phyloP scores from a whole-genome alignment of 1,140 invertebrate genomes.

The Nasonia giraulti region DNA sequence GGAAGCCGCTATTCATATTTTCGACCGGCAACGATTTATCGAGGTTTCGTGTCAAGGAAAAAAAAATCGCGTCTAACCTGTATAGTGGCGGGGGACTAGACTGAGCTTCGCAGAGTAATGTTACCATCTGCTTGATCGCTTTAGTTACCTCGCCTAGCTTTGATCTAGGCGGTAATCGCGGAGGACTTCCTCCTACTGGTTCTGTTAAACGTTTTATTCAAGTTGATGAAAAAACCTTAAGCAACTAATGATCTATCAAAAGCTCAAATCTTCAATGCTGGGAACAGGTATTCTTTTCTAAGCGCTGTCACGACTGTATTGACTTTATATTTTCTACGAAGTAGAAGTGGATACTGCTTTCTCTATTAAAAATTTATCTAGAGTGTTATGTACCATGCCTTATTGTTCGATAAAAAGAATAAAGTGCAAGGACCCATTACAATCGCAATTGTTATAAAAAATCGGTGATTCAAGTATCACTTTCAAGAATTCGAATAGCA shows the following conservation, averaged over 20 bases:
- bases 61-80: constrained; percentile 73
- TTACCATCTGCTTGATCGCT: constrained; percentile 67
- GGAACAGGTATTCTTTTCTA: constrained; percentile 4
- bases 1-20: neutral
- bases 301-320: neutral
- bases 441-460: too few relatives aligned
- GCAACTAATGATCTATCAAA: neutral
- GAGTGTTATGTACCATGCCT: neutral
- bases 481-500: too few relatives aligned
- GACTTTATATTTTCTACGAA: neutral
- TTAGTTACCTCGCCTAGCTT: constrained; percentile 72
- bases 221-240: neutral
- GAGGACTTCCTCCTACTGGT: constrained; percentile 77
- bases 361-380: neutral
- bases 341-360: neutral
- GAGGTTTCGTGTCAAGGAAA: neutral
- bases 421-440: too few relatives aligned
- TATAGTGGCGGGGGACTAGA: constrained; percentile 78
- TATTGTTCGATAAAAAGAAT: neutral
- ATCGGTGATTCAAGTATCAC: too few relatives aligned
- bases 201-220: constrained; percentile 68
- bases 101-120: constrained; percentile 79
- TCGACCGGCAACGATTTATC: neutral
- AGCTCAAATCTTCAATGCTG: constrained; percentile 24
- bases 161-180: constrained; percentile 75